Evolutionary conservation across 2,113 vertebrate species (phyloP).

Genomic region (Lipophrys pholis): DNA sequence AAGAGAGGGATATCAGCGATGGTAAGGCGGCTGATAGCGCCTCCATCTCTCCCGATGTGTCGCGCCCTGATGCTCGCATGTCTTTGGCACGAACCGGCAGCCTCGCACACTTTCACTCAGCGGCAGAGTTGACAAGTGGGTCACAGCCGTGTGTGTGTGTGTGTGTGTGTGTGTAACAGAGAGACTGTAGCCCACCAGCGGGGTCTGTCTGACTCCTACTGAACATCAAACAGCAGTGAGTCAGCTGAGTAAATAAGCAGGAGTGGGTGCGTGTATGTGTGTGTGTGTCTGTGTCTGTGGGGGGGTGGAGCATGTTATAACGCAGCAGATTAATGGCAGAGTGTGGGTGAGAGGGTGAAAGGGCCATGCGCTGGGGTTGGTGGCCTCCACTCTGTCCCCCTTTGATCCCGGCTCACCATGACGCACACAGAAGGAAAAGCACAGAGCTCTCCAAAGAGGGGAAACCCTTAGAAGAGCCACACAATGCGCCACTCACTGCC

Average conservation of each 20-base stretch:
- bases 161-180: conserved; percentile 12
- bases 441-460: conserved; percentile 55
- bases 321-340: conserved; percentile 72
- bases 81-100: conserved; percentile 73
- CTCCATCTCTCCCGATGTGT: conserved; percentile 63
- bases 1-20: conserved; percentile 51
- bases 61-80: conserved; percentile 71
- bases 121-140: conserved; percentile 56
- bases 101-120: conserved; percentile 63
- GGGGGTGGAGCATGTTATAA: conserved; percentile 41
- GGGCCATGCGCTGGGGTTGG: conserved; percentile 56
- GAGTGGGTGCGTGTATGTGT: too few species aligned
- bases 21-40: conserved; percentile 69
- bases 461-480: conserved; percentile 54
- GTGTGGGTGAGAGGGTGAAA: conserved; percentile 78
- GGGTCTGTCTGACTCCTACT: conserved; percentile 48
- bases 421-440: conserved; percentile 47
- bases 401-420: conserved; percentile 71
- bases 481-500: conserved; percentile 71
- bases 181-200: conserved; percentile 39
- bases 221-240: conserved; percentile 75
- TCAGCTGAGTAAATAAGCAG: conserved; percentile 80
- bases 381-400: conserved; percentile 59
- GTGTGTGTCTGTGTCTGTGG: too few species aligned
- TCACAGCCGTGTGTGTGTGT: conserved; percentile 36